A percentile compares a stretch with the other conserved stretches of the same genome.
Evolutionary conservation across 2,888 invertebrate species (phyloP).

Genomic region (Zootermopsis nevadensis): DNA sequence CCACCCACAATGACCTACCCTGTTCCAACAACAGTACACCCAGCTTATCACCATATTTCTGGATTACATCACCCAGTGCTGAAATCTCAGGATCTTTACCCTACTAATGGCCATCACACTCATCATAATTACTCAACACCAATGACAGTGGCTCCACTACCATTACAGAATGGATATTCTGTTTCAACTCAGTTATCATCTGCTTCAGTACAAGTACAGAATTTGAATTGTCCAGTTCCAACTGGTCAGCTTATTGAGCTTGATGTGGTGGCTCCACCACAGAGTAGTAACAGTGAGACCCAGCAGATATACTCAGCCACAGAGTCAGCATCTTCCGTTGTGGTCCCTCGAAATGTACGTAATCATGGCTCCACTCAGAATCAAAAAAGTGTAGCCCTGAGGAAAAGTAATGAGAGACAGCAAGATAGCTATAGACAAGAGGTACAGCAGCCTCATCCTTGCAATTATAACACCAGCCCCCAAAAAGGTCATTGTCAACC

Average conservation of each 20-base stretch:
- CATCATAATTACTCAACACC: conserved; percentile 41
- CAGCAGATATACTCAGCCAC: conserved; percentile 45
- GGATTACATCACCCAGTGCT: conserved; percentile 42
- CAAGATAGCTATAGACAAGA: conserved; percentile 48
- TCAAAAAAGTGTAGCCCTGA: background rate
- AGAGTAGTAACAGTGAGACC: conserved; percentile 41
- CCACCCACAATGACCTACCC: conserved; percentile 47
- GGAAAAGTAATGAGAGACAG: conserved; percentile 51
- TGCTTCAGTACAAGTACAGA: conserved; percentile 25
- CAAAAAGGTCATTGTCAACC: conserved; percentile 5
- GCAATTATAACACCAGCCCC: conserved; percentile 16
- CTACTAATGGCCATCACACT: conserved; percentile 50
- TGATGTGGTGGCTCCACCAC: conserved; percentile 45
- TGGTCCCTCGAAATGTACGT: conserved; percentile 44
- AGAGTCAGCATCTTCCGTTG: conserved; percentile 47
- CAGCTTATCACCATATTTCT: conserved; percentile 40
- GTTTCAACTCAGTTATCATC: conserved; percentile 34
- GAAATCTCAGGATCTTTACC: conserved; percentile 54
- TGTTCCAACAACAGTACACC: conserved; percentile 42
- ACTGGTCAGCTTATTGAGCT: conserved; percentile 77
- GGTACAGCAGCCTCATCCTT: background rate
- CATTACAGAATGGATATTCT: conserved; percentile 50
- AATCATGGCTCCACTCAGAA: conserved; percentile 30
- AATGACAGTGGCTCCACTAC: conserved; percentile 19
- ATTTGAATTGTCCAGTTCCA: conserved; percentile 65